These are phyloP conservation scores for Yponomeuta sedellus DNA, from an alignment of 2,888 invertebrate species.

Conservation along the genomic window DNA sequence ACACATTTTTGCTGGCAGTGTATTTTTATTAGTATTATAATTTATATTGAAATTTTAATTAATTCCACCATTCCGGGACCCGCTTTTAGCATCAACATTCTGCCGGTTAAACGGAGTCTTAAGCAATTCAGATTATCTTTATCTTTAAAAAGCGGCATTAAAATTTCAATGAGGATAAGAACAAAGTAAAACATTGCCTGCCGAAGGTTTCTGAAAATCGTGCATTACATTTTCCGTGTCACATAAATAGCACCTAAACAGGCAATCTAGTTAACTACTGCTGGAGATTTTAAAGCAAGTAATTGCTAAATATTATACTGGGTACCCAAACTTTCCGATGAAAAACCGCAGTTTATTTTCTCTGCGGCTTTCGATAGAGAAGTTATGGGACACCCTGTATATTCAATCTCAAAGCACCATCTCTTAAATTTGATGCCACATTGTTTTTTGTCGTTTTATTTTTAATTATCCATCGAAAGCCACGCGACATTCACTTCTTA, in stretches of 20 bases:
- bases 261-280: background rate
- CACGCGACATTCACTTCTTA: slow-evolving; percentile 16
- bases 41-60: background rate
- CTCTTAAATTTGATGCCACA: slow-evolving; percentile 9
- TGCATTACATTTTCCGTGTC: background rate
- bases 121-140: background rate
- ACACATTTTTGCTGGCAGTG: background rate
- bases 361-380: background rate
- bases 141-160: background rate
- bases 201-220: background rate
- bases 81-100: background rate
- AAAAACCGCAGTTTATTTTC: background rate
- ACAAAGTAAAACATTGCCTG: background rate
- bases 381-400: background rate
- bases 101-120: background rate
- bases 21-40: background rate
- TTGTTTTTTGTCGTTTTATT: slow-evolving; percentile 6
- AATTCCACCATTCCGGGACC: background rate
- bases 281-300: background rate
- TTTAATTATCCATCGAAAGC: slow-evolving; percentile 15
- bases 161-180: background rate
- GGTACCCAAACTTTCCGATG: background rate
- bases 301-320: background rate
- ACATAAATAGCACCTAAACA: slow-evolving; percentile 10
- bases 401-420: slow-evolving; percentile 8